Evolutionary conservation across 2,113 vertebrate species (phyloP).

Genomic region (Ameiurus melas): DNA sequence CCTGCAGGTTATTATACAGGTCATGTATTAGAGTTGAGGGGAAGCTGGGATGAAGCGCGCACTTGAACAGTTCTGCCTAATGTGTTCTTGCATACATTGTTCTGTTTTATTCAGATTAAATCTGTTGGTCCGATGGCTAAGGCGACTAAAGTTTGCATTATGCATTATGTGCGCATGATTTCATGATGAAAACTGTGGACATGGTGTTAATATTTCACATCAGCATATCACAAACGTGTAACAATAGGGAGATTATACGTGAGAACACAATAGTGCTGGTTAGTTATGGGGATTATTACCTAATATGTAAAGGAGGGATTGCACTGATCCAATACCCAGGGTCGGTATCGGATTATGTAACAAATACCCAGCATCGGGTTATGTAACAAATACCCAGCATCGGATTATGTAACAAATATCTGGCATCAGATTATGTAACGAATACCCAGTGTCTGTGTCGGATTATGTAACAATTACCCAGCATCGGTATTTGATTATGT

Average conservation of each 20-base stretch:
- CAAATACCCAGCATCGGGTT: neutral
- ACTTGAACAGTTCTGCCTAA: neutral
- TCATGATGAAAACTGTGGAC: neutral
- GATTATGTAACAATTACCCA: too few relatives aligned
- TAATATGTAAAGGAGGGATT: neutral
- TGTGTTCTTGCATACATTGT: neutral
- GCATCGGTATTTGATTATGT: too few relatives aligned
- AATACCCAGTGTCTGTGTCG: too few relatives aligned
- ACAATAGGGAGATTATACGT: too few relatives aligned
- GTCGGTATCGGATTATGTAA: neutral
- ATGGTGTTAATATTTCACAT: too few relatives aligned
- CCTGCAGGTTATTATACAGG: neutral
- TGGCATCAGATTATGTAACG: too few relatives aligned
- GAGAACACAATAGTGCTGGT: neutral
- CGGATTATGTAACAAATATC: too few relatives aligned
- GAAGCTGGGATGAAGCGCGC: neutral
- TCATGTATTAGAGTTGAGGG: neutral
- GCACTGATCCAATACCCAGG: too few relatives aligned
- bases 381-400: too few relatives aligned
- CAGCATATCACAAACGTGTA: too few relatives aligned
- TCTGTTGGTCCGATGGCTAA: neutral
- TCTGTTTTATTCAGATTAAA: neutral
- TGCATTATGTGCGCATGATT: neutral
- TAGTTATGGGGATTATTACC: neutral
- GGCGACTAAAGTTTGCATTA: neutral